A percentile compares a stretch with the other conserved stretches of the same genome.
These are phyloP conservation scores for Manis crassicaudata DNA, from an alignment of 2,797 vertebrate genomes.

Conservation along the genomic window DNA sequence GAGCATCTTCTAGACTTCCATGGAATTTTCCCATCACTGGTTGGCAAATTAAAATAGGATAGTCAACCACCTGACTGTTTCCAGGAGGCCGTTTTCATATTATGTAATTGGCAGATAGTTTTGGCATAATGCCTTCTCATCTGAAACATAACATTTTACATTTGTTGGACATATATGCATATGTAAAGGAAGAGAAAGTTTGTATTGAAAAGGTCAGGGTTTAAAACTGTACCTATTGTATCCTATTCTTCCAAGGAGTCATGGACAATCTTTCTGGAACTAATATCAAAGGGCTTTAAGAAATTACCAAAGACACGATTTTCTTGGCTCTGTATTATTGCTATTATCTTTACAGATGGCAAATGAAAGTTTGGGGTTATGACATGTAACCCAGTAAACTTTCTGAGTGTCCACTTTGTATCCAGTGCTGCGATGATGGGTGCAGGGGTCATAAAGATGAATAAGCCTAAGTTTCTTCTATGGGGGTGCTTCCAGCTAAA, in stretches of 20 bases:
- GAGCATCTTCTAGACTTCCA: background rate
- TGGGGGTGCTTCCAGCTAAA: conserved; percentile 54
- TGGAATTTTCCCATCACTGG: background rate
- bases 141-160: background rate
- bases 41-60: background rate
- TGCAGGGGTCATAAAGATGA: conserved; percentile 64
- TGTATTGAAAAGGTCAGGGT: conserved; percentile 14
- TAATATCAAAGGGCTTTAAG: conserved; percentile 53
- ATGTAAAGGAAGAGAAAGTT: background rate
- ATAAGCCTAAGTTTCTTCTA: conserved; percentile 55
- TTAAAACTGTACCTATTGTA: background rate
- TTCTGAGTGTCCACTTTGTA: conserved; percentile 64
- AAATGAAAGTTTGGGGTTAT: conserved; percentile 65
- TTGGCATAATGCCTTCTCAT: background rate
- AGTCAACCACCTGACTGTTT: background rate
- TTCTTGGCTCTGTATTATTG: background rate
- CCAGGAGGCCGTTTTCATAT: background rate
- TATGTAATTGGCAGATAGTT: background rate
- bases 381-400: conserved; percentile 69
- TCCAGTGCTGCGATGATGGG: background rate
- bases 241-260: background rate
- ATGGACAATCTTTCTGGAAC: conserved; percentile 57
- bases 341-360: conserved; percentile 67
- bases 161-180: background rate
- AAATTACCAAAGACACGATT: conserved; percentile 1